These are phyloP conservation scores for Drosophila ezoana DNA, from an alignment of 2,888 invertebrate species.

Conservation along the genomic window DNA sequence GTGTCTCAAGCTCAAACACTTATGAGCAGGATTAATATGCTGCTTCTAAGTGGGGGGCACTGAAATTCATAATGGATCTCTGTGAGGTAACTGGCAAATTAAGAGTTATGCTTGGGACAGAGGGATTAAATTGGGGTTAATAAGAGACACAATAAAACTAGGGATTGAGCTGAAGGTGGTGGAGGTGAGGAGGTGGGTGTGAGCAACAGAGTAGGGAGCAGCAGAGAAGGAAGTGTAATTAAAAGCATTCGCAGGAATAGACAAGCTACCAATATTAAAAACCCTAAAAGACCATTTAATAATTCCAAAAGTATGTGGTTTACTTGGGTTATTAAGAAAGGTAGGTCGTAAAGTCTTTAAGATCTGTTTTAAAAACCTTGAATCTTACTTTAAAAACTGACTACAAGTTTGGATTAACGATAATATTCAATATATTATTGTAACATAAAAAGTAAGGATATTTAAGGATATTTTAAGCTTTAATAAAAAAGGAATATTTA, in stretches of 20 bases:
- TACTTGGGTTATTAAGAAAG: too few species aligned
- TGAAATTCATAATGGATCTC: slow-evolving; percentile 20
- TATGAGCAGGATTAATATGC: slow-evolving; percentile 16
- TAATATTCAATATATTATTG: too few species aligned
- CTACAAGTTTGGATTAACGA: too few species aligned
- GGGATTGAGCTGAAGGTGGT: background rate
- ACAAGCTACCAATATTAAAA: too few species aligned
- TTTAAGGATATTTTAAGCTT: background rate
- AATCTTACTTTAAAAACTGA: too few species aligned
- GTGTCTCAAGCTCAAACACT: slow-evolving; percentile 33
- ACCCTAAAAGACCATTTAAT: too few species aligned
- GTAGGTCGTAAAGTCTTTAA: too few species aligned
- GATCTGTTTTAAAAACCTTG: too few species aligned
- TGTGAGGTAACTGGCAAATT: slow-evolving; percentile 39
- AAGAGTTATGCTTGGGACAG: slow-evolving; percentile 25
- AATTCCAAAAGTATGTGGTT: too few species aligned
- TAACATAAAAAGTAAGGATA: too few species aligned
- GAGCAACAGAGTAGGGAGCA: background rate
- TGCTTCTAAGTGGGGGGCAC: slow-evolving; percentile 8
- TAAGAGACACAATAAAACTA: slow-evolving; percentile 18
- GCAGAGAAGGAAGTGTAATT: background rate
- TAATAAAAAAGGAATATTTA: background rate
- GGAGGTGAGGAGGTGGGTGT: background rate
- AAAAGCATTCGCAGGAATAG: background rate
- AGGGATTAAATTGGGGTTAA: slow-evolving; percentile 17